Evolutionary conservation across 2,113 vertebrate species (phyloP).

Genomic region (Clupea harengus): DNA sequence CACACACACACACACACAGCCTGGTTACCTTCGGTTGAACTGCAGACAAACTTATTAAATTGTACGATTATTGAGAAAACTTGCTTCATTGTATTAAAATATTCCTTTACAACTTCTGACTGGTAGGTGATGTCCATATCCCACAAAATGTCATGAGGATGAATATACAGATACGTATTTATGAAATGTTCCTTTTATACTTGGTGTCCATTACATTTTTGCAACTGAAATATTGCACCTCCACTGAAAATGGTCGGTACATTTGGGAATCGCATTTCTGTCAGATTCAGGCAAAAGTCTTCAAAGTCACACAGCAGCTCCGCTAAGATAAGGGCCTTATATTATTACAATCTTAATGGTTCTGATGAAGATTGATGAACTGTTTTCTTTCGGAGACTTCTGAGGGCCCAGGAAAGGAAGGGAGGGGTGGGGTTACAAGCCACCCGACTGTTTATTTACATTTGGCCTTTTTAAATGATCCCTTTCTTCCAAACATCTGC

Average conservation of each 20-base stretch:
- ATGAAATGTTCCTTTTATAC: neutral
- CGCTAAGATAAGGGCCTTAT: slow-evolving; percentile 48
- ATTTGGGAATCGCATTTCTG: slow-evolving; percentile 36
- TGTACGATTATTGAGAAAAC: neutral
- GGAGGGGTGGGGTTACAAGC: slow-evolving; percentile 29
- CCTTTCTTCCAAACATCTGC: slow-evolving; percentile 76
- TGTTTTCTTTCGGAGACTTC: slow-evolving; percentile 75
- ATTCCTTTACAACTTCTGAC: neutral
- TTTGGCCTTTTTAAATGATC: slow-evolving; percentile 76
- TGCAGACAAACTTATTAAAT: neutral
- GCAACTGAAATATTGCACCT: neutral
- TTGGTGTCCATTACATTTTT: neutral
- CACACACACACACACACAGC: neutral
- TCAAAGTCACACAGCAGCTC: slow-evolving; percentile 45
- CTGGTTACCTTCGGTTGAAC: neutral
- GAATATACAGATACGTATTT: neutral
- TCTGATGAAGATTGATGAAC: slow-evolving; percentile 75
- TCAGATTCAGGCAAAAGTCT: slow-evolving; percentile 35
- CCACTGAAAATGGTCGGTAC: neutral
- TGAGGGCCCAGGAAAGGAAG: slow-evolving; percentile 57
- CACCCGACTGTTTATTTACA: slow-evolving; percentile 74
- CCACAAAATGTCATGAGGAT: too few relatives aligned
- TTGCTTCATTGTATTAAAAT: neutral
- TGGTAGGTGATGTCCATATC: neutral
- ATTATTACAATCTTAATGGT: slow-evolving; percentile 61